Base-by-base conservation (phyloP, 2,888 invertebrate genomes). In the Bedellia somnulentella region DNA sequence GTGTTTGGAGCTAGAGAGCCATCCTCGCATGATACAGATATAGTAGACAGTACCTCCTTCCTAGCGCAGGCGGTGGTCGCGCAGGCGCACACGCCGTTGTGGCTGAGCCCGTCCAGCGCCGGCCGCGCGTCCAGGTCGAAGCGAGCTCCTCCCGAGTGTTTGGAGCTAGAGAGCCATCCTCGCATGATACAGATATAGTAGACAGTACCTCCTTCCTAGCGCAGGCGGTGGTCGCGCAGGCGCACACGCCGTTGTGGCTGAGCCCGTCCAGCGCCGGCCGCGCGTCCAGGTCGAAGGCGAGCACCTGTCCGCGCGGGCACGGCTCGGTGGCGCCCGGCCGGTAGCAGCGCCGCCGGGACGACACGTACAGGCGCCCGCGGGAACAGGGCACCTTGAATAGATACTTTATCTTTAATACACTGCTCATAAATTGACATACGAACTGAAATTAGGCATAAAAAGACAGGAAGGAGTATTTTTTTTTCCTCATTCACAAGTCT, bases 51-150 rank as follows among this genome's bases (percentile, higher is more conserved):
- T n/a, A 63, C 66, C 52, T 66, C 62, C 42, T 51, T 44, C 33
- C 52, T 49, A 23, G 44, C 51, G 39, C 66, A 68, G 16, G 83
- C 81, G 45, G 82, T 81, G 5, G 82, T 84, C 1, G 80, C 79
- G 47, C 91, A 91, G 5, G 85, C 85, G 45, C 92, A 92, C 27
- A 87, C 80, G 1, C 91, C 92, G 42, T 89, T 87, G 54, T 89
- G 89, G 27, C 89, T 87, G 25, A 90, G 80, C 0, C 90, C 91
- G 45, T 90, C 89, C 2, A 89, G 49, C 0, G 89, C 87, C 0
- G 89, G 88, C 2, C 88, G 63, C 0, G 86, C 83, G 12, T 83
- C 85, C 46, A 89, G 86, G 62, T 92, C 91, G 52, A 89, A 92
- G 89, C 82, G 3, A 92, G 85, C 5, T 90, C 81, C 48, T 87